Percentiles rank a stretch among this genome's conserved stretches.
Evolutionary conservation across 1,140 invertebrate species (phyloP).

Genomic region (Heliothis subflexa): DNA sequence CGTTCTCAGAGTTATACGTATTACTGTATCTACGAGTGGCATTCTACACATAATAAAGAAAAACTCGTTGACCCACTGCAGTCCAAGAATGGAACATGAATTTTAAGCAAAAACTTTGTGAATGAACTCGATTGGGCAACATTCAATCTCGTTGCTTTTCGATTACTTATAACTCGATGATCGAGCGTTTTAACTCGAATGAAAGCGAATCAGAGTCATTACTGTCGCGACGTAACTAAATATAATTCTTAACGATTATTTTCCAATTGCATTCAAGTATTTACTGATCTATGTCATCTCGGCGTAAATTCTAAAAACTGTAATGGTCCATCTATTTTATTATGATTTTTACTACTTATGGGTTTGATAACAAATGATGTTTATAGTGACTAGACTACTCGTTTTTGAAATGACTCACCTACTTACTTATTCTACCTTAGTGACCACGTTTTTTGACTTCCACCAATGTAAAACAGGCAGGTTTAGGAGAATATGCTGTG

Average conservation of each 20-base stretch:
- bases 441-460: slow-evolving; percentile 3
- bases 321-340: slow-evolving; percentile 18
- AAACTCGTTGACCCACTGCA: slow-evolving; percentile 67
- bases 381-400: neutral
- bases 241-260: slow-evolving; percentile 9
- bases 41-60: slow-evolving; percentile 49
- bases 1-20: neutral
- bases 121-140: slow-evolving; percentile 44
- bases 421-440: neutral
- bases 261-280: slow-evolving; percentile 2
- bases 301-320: neutral
- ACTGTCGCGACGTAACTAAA: slow-evolving; percentile 7
- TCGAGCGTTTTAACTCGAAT: slow-evolving; percentile 15
- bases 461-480: no score
- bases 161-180: slow-evolving; percentile 25
- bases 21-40: neutral
- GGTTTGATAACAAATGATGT: neutral
- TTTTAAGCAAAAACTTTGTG: slow-evolving; percentile 37
- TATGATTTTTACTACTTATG: neutral
- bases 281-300: slow-evolving; percentile 1
- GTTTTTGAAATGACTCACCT: neutral
- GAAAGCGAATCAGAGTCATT: slow-evolving; percentile 28
- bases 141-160: slow-evolving; percentile 19
- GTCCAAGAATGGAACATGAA: slow-evolving; percentile 18
- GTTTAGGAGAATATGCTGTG: no score